Evolutionary conservation across 37 sponge, comb jelly and placozoan genomes (phyloP).

Genomic region (Halisarca cf. caerulea): DNA sequence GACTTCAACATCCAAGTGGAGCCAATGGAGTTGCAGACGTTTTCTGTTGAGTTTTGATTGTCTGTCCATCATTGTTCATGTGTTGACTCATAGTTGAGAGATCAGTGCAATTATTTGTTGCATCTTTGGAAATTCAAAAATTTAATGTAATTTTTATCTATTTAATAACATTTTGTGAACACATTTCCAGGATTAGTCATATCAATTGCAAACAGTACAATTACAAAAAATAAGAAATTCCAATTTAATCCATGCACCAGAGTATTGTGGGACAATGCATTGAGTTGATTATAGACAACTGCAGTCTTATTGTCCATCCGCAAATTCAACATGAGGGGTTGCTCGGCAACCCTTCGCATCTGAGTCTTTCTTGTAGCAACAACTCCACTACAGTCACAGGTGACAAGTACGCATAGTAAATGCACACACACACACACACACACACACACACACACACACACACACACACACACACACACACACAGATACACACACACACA

Average conservation of each 20-base stretch:
- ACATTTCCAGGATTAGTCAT: too few species aligned
- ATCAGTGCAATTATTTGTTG: too few species aligned
- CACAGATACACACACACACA: not conserved
- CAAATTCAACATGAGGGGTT: constrained; percentile 13
- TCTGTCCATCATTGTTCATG: too few species aligned
- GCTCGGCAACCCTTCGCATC: constrained; percentile 47
- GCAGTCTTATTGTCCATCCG: not conserved
- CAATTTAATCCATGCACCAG: too few species aligned
- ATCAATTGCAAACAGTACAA: too few species aligned
- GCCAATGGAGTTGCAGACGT: not conserved
- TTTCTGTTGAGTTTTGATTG: not conserved
- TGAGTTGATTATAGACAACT: too few species aligned
- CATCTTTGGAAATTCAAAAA: too few species aligned
- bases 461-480: not conserved
- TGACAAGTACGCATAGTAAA: not conserved
- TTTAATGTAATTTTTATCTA: too few species aligned
- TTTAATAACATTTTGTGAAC: too few species aligned
- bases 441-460: not conserved
- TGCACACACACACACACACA: not conserved
- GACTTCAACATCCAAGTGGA: not conserved
- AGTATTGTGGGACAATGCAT: too few species aligned
- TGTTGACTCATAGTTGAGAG: too few species aligned
- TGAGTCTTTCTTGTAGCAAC: constrained; percentile 63
- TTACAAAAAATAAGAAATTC: too few species aligned
- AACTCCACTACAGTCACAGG: constrained; percentile 65